Percentiles rank a stretch among this genome's conserved stretches.
These are phyloP conservation scores for Epizoanthus stellaris DNA, from an alignment of 92 coral and sea anemone genomes.

Conservation along the genomic window DNA sequence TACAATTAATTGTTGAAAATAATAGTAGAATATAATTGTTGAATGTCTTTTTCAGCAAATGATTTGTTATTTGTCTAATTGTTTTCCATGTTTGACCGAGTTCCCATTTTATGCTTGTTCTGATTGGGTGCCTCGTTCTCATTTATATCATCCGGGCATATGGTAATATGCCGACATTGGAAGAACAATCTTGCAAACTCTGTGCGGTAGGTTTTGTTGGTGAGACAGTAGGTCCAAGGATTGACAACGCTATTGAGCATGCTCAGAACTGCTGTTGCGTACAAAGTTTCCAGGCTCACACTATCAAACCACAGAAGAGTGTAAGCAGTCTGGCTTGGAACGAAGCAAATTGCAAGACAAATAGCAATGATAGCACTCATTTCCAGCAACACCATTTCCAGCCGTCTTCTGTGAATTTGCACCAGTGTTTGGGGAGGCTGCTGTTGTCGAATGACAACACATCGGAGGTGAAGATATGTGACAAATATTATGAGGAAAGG, in stretches of 20 bases:
- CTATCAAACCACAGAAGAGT: slow-evolving; percentile 15
- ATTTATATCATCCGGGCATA: too few relatives aligned
- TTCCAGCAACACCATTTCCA: slow-evolving; percentile 7
- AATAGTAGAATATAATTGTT: too few relatives aligned
- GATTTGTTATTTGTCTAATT: too few relatives aligned
- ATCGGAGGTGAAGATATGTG: slow-evolving; percentile 12
- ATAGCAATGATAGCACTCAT: not conserved
- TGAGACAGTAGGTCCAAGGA: not conserved
- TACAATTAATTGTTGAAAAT: too few relatives aligned
- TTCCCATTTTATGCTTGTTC: too few relatives aligned
- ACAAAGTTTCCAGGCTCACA: not conserved
- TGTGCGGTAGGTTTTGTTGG: slow-evolving; percentile 23
- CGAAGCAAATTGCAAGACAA: slow-evolving; percentile 16
- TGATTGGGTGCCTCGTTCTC: too few relatives aligned
- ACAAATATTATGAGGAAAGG: slow-evolving; percentile 1
- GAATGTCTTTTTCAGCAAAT: too few relatives aligned
- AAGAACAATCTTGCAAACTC: not conserved
- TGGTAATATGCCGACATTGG: too few relatives aligned
- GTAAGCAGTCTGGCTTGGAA: slow-evolving; percentile 22
- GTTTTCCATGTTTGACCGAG: too few relatives aligned
- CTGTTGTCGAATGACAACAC: not conserved
- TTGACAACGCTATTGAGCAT: slow-evolving; percentile 12
- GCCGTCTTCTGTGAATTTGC: not conserved
- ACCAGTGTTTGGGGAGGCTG: slow-evolving; percentile 3
- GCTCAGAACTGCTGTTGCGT: slow-evolving; percentile 8